Base-by-base conservation (phyloP, 2,888 invertebrate genomes). In the Oscheius sp. region DNA sequence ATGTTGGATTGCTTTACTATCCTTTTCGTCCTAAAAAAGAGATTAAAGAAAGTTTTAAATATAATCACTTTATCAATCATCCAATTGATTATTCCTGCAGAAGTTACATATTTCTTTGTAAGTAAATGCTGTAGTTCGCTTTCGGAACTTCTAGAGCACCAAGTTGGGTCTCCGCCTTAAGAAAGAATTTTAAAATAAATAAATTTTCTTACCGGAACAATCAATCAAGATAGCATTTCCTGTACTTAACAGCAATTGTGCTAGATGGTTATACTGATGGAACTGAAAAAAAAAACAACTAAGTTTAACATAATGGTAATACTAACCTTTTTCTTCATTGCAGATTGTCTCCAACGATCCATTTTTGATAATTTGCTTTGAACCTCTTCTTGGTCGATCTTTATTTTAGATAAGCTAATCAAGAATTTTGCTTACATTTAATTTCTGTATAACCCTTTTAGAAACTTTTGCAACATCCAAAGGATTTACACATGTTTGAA, bases 291-390 rank as follows among this genome's bases (percentile, higher is more conserved):
- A 31, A 46, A n/a, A 10, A 42, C 10, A 25, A 6, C 6, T 12
- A 52, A 29, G 39, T 15, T 45, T 15, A 17, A 42, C 10, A 42
- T 39, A 42, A n/a, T n/a, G n/a, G n/a, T 15, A n/a, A 42, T 0
- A 25, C 37, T 37, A 46, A 72, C 50, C 45, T 86, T 86, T 69
- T 83, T 80, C 70, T 82, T 84, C 84, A 86, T 84, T n/a, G 84
- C 85, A 5, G 82, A 81, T 66, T 84, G 85, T 6, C 85, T 70
- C 84, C 84, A 82, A 45, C 83, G 67, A 57, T 85, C 85, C 75
- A 85, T 70, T 34, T 80, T 81, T 10, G 71, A 10, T 23, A 69
- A 66, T 69, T 84, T 86, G 34, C 76, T 75, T 12, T 75, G 70
- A 20, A 84, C 45, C 10, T 74, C 65, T 23, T 75, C 74, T 0